Conservation (phyloP, 2,113 vertebrate genomes). For the Climacteris rufus region DNA sequence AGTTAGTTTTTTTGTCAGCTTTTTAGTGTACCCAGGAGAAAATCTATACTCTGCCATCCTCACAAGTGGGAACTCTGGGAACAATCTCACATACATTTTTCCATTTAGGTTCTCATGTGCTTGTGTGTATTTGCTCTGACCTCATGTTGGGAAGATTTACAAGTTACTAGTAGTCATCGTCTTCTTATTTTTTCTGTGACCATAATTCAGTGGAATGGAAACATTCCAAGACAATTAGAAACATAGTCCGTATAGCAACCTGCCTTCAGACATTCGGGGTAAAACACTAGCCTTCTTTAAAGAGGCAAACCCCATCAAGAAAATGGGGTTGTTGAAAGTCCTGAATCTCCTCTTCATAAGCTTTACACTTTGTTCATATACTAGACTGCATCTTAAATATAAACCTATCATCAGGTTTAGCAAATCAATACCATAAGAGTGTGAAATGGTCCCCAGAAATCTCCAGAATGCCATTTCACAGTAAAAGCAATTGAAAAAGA, state of each 20-base stretch:
- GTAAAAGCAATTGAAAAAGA: conserved; percentile 77
- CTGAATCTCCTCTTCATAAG: conserved; percentile 56
- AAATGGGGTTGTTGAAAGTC: conserved; percentile 38
- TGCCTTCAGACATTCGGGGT: not conserved
- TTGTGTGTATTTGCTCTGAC: conserved; percentile 36
- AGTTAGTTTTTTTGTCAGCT: not conserved
- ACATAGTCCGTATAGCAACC: not conserved
- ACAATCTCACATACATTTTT: conserved; percentile 39
- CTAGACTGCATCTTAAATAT: conserved; percentile 69
- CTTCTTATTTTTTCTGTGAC: not conserved
- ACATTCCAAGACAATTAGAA: conserved; percentile 34
- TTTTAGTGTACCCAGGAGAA: not conserved
- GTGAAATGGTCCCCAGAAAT: conserved; percentile 76
- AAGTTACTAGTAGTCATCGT: conserved; percentile 18
- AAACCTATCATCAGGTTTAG: conserved; percentile 75
- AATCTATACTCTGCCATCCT: conserved; percentile 4
- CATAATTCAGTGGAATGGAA: conserved; percentile 23
- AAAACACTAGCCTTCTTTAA: not conserved
- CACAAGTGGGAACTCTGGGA: not conserved
- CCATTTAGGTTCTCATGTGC: conserved; percentile 30
- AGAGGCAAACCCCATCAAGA: not conserved
- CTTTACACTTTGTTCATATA: conserved; percentile 54
- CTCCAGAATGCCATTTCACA: conserved; percentile 76
- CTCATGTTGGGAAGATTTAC: conserved; percentile 24
- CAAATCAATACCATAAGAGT: conserved; percentile 76